Conservation (phyloP, 2,888 invertebrate genomes). For the Xestia ashworthii region DNA sequence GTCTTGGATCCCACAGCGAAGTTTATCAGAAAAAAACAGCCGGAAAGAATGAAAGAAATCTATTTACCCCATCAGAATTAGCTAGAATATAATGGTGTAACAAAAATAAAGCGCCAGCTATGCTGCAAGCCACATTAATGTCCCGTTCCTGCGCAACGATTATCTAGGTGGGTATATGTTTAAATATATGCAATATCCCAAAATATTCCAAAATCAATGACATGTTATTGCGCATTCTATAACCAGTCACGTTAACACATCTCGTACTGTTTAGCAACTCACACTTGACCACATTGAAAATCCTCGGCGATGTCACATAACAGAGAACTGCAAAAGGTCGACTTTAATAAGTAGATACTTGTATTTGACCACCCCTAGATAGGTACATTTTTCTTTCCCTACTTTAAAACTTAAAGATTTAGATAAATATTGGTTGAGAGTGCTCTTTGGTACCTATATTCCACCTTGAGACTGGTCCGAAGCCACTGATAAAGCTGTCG, state of each 20-base stretch:
- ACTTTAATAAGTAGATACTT: not conserved
- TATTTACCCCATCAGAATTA: not conserved
- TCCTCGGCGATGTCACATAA: constrained; percentile 50
- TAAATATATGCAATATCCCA: constrained; percentile 55
- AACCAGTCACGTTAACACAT: constrained; percentile 66
- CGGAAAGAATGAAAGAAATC: not conserved
- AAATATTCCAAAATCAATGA: constrained; percentile 61
- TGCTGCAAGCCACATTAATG: constrained; percentile 34
- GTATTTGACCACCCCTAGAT: not conserved
- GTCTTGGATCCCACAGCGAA: not conserved
- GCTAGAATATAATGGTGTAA: constrained; percentile 24
- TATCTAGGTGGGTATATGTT: constrained; percentile 39
- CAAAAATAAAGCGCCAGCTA: not conserved
- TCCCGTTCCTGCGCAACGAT: constrained; percentile 53
- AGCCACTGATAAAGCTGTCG: not conserved
- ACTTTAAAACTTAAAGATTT: too few species aligned
- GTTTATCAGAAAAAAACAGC: not conserved
- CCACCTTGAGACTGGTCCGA: not conserved
- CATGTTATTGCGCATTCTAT: constrained; percentile 59
- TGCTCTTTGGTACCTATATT: not conserved
- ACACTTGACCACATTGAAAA: constrained; percentile 66
- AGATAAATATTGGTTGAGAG: too few species aligned
- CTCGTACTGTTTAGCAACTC: constrained; percentile 63
- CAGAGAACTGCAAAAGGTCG: constrained; percentile 27
- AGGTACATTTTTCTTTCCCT: not conserved